Evolutionary conservation across 2,888 invertebrate genomes (phyloP).

Genomic region (Pandemis cinnamomeana): DNA sequence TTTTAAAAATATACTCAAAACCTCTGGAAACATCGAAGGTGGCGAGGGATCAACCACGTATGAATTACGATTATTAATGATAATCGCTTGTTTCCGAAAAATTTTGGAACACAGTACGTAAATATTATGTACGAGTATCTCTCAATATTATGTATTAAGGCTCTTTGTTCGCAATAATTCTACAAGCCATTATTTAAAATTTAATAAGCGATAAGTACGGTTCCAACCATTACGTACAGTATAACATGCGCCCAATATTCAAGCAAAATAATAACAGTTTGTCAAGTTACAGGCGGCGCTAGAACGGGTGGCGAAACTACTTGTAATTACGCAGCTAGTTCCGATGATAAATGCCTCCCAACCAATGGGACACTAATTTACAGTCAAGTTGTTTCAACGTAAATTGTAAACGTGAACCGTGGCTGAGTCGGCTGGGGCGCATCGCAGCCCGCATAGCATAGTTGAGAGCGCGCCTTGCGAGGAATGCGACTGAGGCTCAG

Average conservation of each 20-base stretch:
- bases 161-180: not conserved
- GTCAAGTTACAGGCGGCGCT: conserved; percentile 8
- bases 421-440: conserved; percentile 14
- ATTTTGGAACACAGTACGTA: too few species aligned
- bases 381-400: conserved; percentile 33
- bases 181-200: not conserved
- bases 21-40: too few species aligned
- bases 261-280: conserved; percentile 13
- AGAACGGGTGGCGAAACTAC: conserved; percentile 3
- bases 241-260: conserved; percentile 7
- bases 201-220: conserved; percentile 5
- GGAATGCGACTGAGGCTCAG: conserved; percentile 60
- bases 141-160: too few species aligned
- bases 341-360: conserved; percentile 32
- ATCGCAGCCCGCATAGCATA: conserved; percentile 56
- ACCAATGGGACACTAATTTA: conserved; percentile 41
- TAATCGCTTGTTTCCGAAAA: too few species aligned
- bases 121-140: too few species aligned
- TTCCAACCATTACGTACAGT: conserved; percentile 11
- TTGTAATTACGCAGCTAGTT: conserved; percentile 38
- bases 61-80: too few species aligned
- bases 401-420: conserved; percentile 31
- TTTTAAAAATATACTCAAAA: too few species aligned
- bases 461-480: conserved; percentile 56
- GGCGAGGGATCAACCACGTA: too few species aligned